Percentiles rank a stretch among this genome's conserved stretches.
These are phyloP conservation scores for human (Homo sapiens) DNA, from an alignment of 2,113 vertebrate genomes.

Conservation along the genomic window GRCh38 chr4:93384501-93385000, in stretches of 20 bases:
- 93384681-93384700: background rate
- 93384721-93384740: background rate
- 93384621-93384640: background rate
- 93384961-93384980: background rate
- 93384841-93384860: background rate
- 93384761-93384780: background rate
- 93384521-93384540: background rate
- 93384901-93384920: background rate
- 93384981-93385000: conserved; percentile 8
- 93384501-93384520: background rate
- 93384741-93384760: background rate
- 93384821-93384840: background rate
- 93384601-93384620: background rate
- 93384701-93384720: background rate
- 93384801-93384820: background rate
- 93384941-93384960: background rate
- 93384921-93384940: background rate
- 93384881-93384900: background rate
- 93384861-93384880: background rate
- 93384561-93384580: background rate
- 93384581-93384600: background rate
- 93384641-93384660: background rate
- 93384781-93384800: background rate
- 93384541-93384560: background rate
- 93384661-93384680: background rate